Evolutionary conservation across 2,113 vertebrate genomes (phyloP), one percentile per base, ranked within the genome.

Genomic region (Crotalus horridus): DNA sequence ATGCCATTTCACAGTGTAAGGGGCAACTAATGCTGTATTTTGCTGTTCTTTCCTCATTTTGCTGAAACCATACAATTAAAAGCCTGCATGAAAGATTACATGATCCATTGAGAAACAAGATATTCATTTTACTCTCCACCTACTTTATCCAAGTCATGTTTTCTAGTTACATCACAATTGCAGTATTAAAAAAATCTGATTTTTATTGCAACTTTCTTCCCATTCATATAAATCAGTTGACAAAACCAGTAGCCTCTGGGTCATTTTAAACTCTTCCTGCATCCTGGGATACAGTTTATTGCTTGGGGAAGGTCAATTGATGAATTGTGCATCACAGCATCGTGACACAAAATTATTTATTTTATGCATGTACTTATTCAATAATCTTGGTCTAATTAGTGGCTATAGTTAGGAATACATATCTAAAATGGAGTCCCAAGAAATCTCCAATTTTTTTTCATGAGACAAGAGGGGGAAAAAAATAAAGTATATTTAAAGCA

Each of bases 11-110:
- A 24, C 21, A 58, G 54, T 92, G 10, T 29, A 81, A 74, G 69
- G 87, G 53, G 58, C 58, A 88, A 55, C 21, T 3, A 43, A 20
- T 29, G 17, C 17, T 86, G 10, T 51, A 88, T 90, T 85, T 81
- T 85, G 5, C 13, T 69, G 86, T 46, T 89, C 90, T 94, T 56
- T 85, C 90, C 74, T 90, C 85, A 58, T 61, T 85, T 90, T 89
- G 86, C 10, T 91, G 64, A 87, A 61, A 51, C 1, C 87, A 54
- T 56, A 21, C 8, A 21, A 56, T 90, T 91, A 93, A 56, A 94
- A 89, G 39, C 3, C 29, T 88, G 33, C 15, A 64, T 43, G n/a
- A 33, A 86, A 64, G 17, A 21, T 90, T 48, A 6, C 15, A 87
- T 90, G 51, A 53, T 58, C 87, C 23, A 90, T 86, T 61, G 46